Percentiles rank a stretch among this genome's conserved stretches.
Conservation (phyloP, 2,113 vertebrate genomes). For the Apteryx owenii region DNA sequence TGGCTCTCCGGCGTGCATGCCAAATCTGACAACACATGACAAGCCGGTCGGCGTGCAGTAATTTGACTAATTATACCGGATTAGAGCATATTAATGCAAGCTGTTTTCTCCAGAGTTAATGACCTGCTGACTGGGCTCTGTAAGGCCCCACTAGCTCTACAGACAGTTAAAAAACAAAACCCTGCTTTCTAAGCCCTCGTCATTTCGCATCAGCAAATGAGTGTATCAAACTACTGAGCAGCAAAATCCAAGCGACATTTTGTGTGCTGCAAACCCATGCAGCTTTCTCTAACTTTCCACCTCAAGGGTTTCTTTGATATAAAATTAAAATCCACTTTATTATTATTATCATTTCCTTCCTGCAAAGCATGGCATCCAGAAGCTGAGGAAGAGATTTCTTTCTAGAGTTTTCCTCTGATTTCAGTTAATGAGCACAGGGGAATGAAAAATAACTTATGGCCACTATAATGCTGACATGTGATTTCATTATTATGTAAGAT, state of each 20-base stretch:
- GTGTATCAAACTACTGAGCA: slow-evolving; percentile 84
- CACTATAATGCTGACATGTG: background rate
- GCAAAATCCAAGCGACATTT: slow-evolving; percentile 84
- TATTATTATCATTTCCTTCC: slow-evolving; percentile 12
- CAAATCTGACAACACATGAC: slow-evolving; percentile 95
- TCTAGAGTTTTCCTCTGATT: background rate
- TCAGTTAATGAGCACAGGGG: background rate
- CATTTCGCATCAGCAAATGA: slow-evolving; percentile 87
- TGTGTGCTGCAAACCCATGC: slow-evolving; percentile 77
- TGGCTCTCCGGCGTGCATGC: slow-evolving; percentile 84
- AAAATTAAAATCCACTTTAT: slow-evolving; percentile 76
- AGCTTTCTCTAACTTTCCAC: slow-evolving; percentile 79
- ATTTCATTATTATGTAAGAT: background rate
- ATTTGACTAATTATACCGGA: slow-evolving; percentile 99
- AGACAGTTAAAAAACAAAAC: slow-evolving; percentile 85
- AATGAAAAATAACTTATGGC: background rate
- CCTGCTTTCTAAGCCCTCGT: slow-evolving; percentile 86
- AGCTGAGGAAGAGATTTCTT: background rate
- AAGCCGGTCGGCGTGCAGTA: slow-evolving; percentile 92
- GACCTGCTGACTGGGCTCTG: slow-evolving; percentile 89
- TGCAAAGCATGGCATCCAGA: slow-evolving; percentile 30
- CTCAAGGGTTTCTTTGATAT: slow-evolving; percentile 84
- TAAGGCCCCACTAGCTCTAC: slow-evolving; percentile 82
- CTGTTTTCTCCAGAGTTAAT: slow-evolving; percentile 97
- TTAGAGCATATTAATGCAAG: slow-evolving; percentile 99